Evolutionary conservation across 2,888 invertebrate genomes (phyloP).

Genomic region (Epiblema foenella): DNA sequence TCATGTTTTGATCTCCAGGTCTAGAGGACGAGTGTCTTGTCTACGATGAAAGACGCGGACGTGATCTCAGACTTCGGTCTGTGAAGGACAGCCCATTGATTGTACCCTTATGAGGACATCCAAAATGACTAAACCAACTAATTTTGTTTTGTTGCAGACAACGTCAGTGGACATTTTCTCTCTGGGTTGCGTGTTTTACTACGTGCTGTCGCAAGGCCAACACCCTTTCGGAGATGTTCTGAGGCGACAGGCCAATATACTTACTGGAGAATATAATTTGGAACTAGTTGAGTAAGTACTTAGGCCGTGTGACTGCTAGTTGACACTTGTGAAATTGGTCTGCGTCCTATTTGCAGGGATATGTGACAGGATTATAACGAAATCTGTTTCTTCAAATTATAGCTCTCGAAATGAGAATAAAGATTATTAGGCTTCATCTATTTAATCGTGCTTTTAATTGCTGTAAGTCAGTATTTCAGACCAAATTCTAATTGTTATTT

Average conservation of each 20-base stretch:
- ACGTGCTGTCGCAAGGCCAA: conserved; percentile 94
- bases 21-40: not conserved
- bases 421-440: no score
- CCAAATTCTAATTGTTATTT: no score
- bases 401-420: no score
- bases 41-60: not conserved
- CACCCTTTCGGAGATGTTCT: conserved; percentile 97
- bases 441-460: no score
- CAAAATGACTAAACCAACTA: not conserved
- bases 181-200: conserved; percentile 98
- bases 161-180: conserved; percentile 98
- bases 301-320: not conserved
- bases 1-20: no score
- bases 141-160: conserved; percentile 85
- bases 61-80: not conserved
- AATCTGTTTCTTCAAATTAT: no score
- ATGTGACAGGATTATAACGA: no score
- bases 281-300: conserved; percentile 76
- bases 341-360: not conserved
- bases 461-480: no score
- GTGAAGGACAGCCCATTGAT: not conserved
- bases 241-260: conserved; percentile 96
- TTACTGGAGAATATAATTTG: conserved; percentile 86
- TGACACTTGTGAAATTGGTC: no score
- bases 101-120: not conserved